Percentiles rank a stretch among this genome's conserved stretches.
Conservation (phyloP, 2,888 invertebrate species). For the Scaptomyza flava region DNA sequence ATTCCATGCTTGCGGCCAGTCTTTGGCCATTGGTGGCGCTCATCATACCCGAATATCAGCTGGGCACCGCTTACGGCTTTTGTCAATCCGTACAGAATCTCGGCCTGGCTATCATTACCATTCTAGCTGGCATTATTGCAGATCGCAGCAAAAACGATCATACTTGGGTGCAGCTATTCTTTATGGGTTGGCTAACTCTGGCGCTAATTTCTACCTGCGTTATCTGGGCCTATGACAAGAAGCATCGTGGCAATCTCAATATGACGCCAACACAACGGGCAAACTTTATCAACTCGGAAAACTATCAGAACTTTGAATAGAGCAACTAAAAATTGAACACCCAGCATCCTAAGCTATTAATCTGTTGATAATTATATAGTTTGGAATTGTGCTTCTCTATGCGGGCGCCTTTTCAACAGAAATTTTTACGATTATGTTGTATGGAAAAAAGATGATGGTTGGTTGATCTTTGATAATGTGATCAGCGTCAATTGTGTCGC, state of each 20-base stretch:
- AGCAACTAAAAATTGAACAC: constrained; percentile 4
- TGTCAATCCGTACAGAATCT: constrained; percentile 98
- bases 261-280: constrained; percentile 88
- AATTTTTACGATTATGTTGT: constrained; percentile 1
- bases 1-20: constrained; percentile 96
- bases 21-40: constrained; percentile 98
- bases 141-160: constrained; percentile 90
- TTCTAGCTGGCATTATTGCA: constrained; percentile 93
- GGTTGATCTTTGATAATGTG: constrained; percentile 59
- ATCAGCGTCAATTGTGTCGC: constrained; percentile 68
- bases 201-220: constrained; percentile 89
- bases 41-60: constrained; percentile 95
- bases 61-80: constrained; percentile 98
- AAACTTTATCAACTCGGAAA: constrained; percentile 42
- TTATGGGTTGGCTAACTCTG: constrained; percentile 92
- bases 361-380: not conserved
- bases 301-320: constrained; percentile 70
- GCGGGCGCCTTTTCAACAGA: constrained; percentile 6
- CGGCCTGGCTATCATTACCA: constrained; percentile 94
- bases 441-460: not conserved
- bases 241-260: constrained; percentile 89
- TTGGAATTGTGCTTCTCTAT: not conserved
- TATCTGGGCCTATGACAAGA: constrained; percentile 90
- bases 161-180: constrained; percentile 95
- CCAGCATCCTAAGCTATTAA: not conserved